A percentile compares a stretch with the other conserved stretches of the same genome.
phyloP scores from a whole-genome alignment of 2,888 invertebrate species.

The Orthosia gracilis region DNA sequence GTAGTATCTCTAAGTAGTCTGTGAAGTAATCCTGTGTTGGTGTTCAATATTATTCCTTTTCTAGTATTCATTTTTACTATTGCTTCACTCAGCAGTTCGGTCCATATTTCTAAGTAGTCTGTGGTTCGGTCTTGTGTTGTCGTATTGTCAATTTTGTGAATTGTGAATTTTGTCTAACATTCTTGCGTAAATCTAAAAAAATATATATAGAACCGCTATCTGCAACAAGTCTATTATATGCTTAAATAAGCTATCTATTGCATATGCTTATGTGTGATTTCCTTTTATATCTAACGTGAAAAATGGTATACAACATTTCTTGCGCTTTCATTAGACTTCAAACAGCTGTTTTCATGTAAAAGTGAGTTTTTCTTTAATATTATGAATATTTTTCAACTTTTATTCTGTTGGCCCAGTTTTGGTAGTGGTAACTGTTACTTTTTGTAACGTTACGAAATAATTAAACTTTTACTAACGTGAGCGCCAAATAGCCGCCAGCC shows the following conservation, averaged over 20 bases:
- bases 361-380: conserved; percentile 69
- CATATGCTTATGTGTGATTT: conserved; percentile 41
- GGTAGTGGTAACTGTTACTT: neutral
- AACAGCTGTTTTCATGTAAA: conserved; percentile 87
- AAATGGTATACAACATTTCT: conserved; percentile 71
- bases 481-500: conserved; percentile 54
- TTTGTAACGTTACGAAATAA: conserved; percentile 2
- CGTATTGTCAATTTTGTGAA: neutral
- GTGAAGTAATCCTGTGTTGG: too few species aligned
- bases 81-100: too few species aligned
- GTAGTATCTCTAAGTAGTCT: too few species aligned
- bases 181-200: conserved; percentile 20
- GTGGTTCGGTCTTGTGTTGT: too few species aligned
- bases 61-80: too few species aligned
- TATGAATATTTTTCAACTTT: neutral
- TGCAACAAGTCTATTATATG: conserved; percentile 19
- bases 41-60: too few species aligned
- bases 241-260: conserved; percentile 29
- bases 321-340: conserved; percentile 67
- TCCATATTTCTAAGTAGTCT: too few species aligned
- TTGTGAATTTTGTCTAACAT: conserved; percentile 10
- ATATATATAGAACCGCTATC: conserved; percentile 11
- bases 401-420: neutral
- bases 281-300: conserved; percentile 72
- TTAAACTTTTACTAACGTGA: conserved; percentile 15